phyloP scores from a whole-genome alignment of 2,888 invertebrate species.

The Odontocolon sp. region DNA sequence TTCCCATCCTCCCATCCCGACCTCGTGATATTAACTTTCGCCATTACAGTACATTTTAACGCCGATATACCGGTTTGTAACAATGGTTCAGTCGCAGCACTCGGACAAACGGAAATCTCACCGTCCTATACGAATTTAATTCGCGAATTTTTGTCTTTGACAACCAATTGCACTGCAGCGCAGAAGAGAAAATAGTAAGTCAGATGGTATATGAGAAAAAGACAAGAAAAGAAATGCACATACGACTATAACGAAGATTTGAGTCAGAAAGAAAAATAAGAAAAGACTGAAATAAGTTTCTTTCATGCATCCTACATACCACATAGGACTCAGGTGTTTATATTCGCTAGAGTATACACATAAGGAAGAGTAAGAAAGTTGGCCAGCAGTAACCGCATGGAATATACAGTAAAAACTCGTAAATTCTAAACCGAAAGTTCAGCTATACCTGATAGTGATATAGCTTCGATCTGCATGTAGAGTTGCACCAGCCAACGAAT shows the following conservation, averaged over 20 bases:
- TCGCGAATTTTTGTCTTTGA: too few relatives aligned
- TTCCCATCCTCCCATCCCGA: slow-evolving; percentile 17
- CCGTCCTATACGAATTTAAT: slow-evolving; percentile 8
- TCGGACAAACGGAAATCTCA: too few relatives aligned
- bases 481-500: slow-evolving; percentile 17
- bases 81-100: slow-evolving; percentile 37
- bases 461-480: slow-evolving; percentile 11
- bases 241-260: too few relatives aligned
- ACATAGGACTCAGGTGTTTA: slow-evolving; percentile 30
- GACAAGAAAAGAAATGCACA: background rate
- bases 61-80: slow-evolving; percentile 18
- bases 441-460: slow-evolving; percentile 19
- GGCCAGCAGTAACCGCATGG: background rate
- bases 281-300: background rate
- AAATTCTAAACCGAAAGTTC: slow-evolving; percentile 44
- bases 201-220: too few relatives aligned
- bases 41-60: slow-evolving; percentile 56
- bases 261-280: background rate
- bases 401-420: slow-evolving; percentile 21
- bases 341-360: background rate
- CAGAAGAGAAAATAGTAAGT: too few relatives aligned
- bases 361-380: slow-evolving; percentile 44
- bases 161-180: too few relatives aligned
- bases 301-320: slow-evolving; percentile 22
- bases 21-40: slow-evolving; percentile 53